Percentiles rank a stretch among this genome's conserved stretches.
Evolutionary conservation across 92 coral and sea anemone genomes (phyloP).

Genomic region (Anthopleura xanthogrammica): DNA sequence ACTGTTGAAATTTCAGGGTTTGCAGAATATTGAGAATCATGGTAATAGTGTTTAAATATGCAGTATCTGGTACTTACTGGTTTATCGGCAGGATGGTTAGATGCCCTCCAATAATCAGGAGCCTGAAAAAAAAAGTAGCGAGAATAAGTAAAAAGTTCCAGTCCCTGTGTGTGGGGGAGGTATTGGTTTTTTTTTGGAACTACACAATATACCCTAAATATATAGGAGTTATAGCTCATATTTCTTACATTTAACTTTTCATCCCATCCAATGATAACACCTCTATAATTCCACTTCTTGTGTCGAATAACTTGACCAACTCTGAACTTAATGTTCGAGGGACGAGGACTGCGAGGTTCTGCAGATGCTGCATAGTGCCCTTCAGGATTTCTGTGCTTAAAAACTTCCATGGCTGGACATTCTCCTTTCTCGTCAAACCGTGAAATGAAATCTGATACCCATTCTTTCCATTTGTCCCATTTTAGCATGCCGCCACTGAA

Average conservation of each 20-base stretch:
- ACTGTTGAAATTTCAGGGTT: too few species aligned
- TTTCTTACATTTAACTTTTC: slow-evolving; percentile 68
- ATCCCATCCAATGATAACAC: slow-evolving; percentile 97
- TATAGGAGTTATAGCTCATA: too few species aligned
- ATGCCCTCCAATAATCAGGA: slow-evolving; percentile 69
- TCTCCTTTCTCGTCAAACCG: slow-evolving; percentile 79
- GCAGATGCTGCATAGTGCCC: slow-evolving; percentile 82
- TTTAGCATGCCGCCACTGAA: slow-evolving; percentile 68
- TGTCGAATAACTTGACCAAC: slow-evolving; percentile 93
- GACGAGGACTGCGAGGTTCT: slow-evolving; percentile 66
- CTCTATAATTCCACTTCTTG: slow-evolving; percentile 81
- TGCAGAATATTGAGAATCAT: too few species aligned
- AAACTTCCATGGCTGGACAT: slow-evolving; percentile 88
- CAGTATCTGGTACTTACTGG: slow-evolving; percentile 28
- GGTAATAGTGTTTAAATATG: too few species aligned
- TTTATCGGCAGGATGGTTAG: slow-evolving; percentile 73
- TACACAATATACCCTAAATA: background rate
- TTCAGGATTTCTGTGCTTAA: slow-evolving; percentile 63
- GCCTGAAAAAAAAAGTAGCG: slow-evolving; percentile 43
- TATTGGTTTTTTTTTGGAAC: background rate
- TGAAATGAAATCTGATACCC: slow-evolving; percentile 58
- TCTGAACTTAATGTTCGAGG: slow-evolving; percentile 66
- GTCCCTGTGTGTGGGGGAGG: background rate
- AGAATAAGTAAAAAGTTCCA: background rate
- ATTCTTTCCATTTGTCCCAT: slow-evolving; percentile 71